Evolutionary conservation across 1,140 invertebrate species (phyloP), one percentile per base, ranked within the genome.

Genomic region (Drosophila lowei): DNA sequence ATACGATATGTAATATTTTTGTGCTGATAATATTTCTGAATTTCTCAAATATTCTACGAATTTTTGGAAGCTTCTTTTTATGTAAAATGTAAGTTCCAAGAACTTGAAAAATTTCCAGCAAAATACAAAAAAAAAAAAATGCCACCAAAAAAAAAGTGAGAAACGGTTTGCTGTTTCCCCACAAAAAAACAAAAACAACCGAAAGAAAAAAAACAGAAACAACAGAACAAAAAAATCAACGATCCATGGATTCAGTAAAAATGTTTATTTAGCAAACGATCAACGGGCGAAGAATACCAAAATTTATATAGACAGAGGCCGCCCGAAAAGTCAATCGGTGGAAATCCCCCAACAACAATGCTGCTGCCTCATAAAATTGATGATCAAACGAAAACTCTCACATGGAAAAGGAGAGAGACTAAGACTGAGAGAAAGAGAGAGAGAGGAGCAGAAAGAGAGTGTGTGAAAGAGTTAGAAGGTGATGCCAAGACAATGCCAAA

Each of bases 301-400:
- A 75, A 88, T 81, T 86, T 85, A 81, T 85, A 86, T 86, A 60
- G 81, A 81, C 80, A 86, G 73, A 38, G 34, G 60, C 81, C 80
- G 7, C 9, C 9, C 34, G 34, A 38, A 85, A 85, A 85, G 80
- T 85, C 80, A 85, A 85, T 81, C 68, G 81, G 52, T 85, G 77
- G 77, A 80, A 77, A 86, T 86, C 50, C 77, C 64, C 77, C 61
- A 76, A 72, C 55, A 85, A 72, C 65, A 79, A 84, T 47, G 11
- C 34, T 67, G 61, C 67, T 58, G 68, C 34, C 34, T 38, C 85
- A 86, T 85, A 86, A 85, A 85, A 74, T 85, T 85, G 81, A 85
- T 85, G 81, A 85, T 85, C 81, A 85, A 85, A 85, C 83, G 81
- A 85, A 85, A 85, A 86, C 81, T 85, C 81, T 85, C 81, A 85